phyloP scores from a whole-genome alignment of 2,113 vertebrate genomes.

The Xiphorhynchus elegans region DNA sequence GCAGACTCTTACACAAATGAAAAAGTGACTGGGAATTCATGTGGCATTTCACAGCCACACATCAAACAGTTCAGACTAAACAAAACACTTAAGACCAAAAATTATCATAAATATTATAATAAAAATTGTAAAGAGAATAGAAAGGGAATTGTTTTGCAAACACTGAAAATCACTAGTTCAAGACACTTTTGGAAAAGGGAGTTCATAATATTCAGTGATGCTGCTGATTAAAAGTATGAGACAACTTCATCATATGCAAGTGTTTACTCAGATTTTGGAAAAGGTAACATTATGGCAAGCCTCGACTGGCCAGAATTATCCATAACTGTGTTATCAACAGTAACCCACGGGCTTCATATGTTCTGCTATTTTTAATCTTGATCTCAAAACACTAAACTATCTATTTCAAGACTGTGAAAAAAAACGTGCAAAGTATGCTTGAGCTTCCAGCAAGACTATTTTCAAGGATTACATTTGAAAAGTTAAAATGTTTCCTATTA shows the following conservation, averaged over 20 bases:
- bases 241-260: not conserved
- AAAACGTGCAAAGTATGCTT: not conserved
- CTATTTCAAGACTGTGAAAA: not conserved
- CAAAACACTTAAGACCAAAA: not conserved
- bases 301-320: not conserved
- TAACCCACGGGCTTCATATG: not conserved
- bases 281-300: not conserved
- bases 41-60: not conserved
- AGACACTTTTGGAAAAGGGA: not conserved
- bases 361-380: not conserved
- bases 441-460: not conserved
- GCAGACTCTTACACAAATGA: not conserved
- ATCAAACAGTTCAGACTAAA: not conserved
- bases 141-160: not conserved
- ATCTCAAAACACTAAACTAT: not conserved
- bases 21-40: not conserved
- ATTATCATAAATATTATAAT: not conserved
- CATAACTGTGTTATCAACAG: not conserved
- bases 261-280: not conserved
- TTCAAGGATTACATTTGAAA: not conserved
- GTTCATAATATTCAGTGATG: not conserved
- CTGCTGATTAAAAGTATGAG: not conserved
- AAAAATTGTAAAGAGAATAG: not conserved
- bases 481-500: not conserved
- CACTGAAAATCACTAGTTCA: not conserved